Evolutionary conservation across 2,113 vertebrate genomes (phyloP).

Genomic region (Hiodon tergisus): DNA sequence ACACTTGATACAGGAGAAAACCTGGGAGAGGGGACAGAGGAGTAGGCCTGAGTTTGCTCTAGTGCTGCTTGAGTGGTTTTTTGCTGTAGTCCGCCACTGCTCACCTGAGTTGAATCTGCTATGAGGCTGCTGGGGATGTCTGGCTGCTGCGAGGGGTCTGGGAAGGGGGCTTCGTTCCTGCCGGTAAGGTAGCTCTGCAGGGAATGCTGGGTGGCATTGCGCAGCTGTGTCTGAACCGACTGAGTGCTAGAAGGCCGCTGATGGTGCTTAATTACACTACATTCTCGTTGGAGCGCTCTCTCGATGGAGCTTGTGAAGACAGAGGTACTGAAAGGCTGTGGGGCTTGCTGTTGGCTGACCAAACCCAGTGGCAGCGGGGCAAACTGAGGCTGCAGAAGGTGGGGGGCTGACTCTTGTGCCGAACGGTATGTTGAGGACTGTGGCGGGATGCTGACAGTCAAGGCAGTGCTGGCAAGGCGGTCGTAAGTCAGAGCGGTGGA

Average conservation of each 20-base stretch:
- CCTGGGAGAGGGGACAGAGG: slow-evolving; percentile 69
- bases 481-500: slow-evolving; percentile 84
- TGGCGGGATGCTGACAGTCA: slow-evolving; percentile 79
- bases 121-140: slow-evolving; percentile 76
- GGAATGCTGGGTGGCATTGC: slow-evolving; percentile 79
- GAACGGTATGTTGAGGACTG: slow-evolving; percentile 98
- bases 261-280: slow-evolving; percentile 99
- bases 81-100: slow-evolving; percentile 73
- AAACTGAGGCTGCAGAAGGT: slow-evolving; percentile 93
- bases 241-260: slow-evolving; percentile 97
- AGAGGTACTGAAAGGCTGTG: slow-evolving; percentile 78
- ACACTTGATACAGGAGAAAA: slow-evolving; percentile 69
- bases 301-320: slow-evolving; percentile 91
- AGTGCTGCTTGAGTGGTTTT: slow-evolving; percentile 74
- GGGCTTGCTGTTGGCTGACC: slow-evolving; percentile 69
- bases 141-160: slow-evolving; percentile 77
- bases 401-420: slow-evolving; percentile 95
- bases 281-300: slow-evolving; percentile 98
- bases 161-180: slow-evolving; percentile 74
- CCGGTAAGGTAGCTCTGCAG: slow-evolving; percentile 80
- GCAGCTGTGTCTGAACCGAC: slow-evolving; percentile 77
- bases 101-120: slow-evolving; percentile 78
- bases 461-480: slow-evolving; percentile 71
- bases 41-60: slow-evolving; percentile 76
- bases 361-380: slow-evolving; percentile 79